These are phyloP conservation scores for Drosophila teissieri DNA, from an alignment of 1,140 invertebrate genomes.

Conservation along the genomic window DNA sequence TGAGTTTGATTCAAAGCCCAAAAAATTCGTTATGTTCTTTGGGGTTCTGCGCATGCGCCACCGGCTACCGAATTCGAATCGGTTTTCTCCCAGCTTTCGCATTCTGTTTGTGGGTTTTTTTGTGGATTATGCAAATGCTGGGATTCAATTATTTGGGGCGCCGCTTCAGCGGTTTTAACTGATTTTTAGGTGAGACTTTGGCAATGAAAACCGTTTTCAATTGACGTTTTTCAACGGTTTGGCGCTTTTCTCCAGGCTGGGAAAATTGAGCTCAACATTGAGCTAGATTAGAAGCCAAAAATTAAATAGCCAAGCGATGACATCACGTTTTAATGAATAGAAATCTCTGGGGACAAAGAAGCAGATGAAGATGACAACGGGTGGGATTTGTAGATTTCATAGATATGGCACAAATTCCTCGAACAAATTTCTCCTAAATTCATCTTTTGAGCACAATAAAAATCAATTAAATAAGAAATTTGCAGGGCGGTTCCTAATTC, in stretches of 20 bases:
- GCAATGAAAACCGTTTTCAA: constrained; percentile 40
- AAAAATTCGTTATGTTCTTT: constrained; percentile 46
- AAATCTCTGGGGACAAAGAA: constrained; percentile 50
- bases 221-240: constrained; percentile 23
- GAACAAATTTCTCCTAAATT: constrained; percentile 21
- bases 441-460: constrained; percentile 56
- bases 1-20: constrained; percentile 38
- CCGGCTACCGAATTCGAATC: constrained; percentile 56
- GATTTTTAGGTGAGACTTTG: constrained; percentile 29
- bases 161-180: constrained; percentile 42
- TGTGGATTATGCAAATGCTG: constrained; percentile 39
- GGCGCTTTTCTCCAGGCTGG: constrained; percentile 32
- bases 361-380: constrained; percentile 44
- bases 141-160: constrained; percentile 46
- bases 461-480: constrained; percentile 75
- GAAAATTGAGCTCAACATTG: constrained; percentile 29
- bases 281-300: neutral
- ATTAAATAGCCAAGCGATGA: constrained; percentile 48
- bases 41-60: constrained; percentile 68
- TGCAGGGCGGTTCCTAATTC: constrained; percentile 21
- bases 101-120: constrained; percentile 24
- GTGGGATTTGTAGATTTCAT: constrained; percentile 30
- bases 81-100: constrained; percentile 30
- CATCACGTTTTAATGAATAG: constrained; percentile 51
- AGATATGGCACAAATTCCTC: constrained; percentile 15